Percentiles rank a stretch among this genome's conserved stretches.
phyloP scores from a whole-genome alignment of 2,797 vertebrate species.

The Cygnus olor region DNA sequence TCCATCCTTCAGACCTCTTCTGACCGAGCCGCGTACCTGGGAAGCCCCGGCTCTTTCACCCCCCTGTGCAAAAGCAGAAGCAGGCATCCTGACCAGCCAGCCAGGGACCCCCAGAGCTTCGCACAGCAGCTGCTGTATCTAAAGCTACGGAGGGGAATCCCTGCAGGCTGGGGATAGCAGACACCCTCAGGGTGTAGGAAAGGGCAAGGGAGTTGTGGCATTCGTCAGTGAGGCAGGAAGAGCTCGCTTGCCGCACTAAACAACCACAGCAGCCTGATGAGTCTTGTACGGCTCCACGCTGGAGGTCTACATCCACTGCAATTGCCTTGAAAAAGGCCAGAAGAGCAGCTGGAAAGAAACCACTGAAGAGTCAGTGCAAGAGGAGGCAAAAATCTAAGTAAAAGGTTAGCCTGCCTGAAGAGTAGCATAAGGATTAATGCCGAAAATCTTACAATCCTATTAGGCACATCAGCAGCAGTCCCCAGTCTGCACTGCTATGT shows the following conservation, averaged over 20 bases:
- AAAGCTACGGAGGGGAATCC: neutral
- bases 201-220: neutral
- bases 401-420: conserved; percentile 50
- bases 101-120: neutral
- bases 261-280: neutral
- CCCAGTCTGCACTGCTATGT: neutral
- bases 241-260: neutral
- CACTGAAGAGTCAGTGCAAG: conserved; percentile 16
- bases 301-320: neutral
- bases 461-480: neutral
- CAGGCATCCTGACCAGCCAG: neutral
- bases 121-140: neutral
- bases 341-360: neutral
- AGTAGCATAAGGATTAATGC: conserved; percentile 39
- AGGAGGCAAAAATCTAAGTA: conserved; percentile 45
- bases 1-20: conserved; percentile 1
- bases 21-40: neutral
- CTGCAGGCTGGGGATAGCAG: neutral
- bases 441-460: conserved; percentile 59
- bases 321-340: neutral
- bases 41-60: neutral
- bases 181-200: neutral
- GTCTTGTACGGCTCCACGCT: neutral
- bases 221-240: neutral
- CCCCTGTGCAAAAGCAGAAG: neutral